phyloP scores from a whole-genome alignment of 2,797 vertebrate species.

The Ctenopoma multispine region DNA sequence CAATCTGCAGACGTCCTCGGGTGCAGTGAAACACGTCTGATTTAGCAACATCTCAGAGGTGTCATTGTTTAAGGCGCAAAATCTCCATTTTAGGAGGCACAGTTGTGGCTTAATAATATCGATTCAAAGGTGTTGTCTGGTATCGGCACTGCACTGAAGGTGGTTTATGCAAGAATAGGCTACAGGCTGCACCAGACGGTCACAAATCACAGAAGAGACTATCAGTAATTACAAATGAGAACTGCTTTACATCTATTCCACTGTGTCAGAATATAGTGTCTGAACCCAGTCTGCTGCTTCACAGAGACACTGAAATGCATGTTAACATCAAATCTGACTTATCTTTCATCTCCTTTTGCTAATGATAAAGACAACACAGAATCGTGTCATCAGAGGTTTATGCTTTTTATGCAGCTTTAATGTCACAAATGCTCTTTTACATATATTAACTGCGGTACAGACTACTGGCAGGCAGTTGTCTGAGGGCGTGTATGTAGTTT shows the following conservation, averaged over 20 bases:
- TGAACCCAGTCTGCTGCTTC: constrained; percentile 31
- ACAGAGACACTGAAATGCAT: constrained; percentile 11
- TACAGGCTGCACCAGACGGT: constrained; percentile 33
- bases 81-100: constrained; percentile 32
- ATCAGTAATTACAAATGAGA: constrained; percentile 38
- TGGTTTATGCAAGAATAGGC: constrained; percentile 40
- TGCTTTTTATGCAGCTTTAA: constrained; percentile 3
- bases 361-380: background rate
- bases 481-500: background rate
- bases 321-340: constrained; percentile 12
- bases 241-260: constrained; percentile 25
- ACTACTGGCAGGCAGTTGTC: background rate
- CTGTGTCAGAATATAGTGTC: constrained; percentile 29
- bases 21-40: constrained; percentile 18
- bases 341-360: background rate
- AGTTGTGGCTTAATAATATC: constrained; percentile 26
- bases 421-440: background rate
- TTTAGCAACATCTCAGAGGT: constrained; percentile 18
- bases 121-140: constrained; percentile 43
- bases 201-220: constrained; percentile 41
- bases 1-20: constrained; percentile 22
- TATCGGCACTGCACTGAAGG: constrained; percentile 34
- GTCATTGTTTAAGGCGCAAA: constrained; percentile 27
- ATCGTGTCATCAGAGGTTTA: background rate
- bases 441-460: background rate